Conservation (phyloP, 2,113 vertebrate genomes). For the Larimichthys polyactis region DNA sequence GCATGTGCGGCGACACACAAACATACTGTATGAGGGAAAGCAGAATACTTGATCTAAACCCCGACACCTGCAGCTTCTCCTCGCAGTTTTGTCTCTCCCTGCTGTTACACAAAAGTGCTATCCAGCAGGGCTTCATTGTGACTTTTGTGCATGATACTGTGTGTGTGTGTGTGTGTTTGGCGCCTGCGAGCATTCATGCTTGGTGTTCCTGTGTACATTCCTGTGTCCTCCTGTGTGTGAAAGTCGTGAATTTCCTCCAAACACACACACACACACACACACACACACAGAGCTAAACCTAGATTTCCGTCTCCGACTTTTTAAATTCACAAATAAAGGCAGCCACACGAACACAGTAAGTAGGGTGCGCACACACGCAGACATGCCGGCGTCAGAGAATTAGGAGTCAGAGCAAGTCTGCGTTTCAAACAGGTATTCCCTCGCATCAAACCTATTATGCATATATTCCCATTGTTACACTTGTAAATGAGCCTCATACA, state of each 20-base stretch:
- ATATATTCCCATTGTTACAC: slow-evolving; percentile 55
- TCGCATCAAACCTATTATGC: slow-evolving; percentile 44
- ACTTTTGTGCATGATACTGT: slow-evolving; percentile 19
- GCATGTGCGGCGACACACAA: too few relatives aligned
- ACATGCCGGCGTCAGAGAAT: neutral
- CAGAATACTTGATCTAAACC: slow-evolving; percentile 43
- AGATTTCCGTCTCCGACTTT: neutral
- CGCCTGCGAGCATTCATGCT: slow-evolving; percentile 51
- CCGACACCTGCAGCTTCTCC: slow-evolving; percentile 60
- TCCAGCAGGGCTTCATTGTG: slow-evolving; percentile 51
- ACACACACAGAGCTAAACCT: slow-evolving; percentile 8
- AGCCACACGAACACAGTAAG: neutral
- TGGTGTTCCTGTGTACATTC: neutral
- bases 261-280: neutral
- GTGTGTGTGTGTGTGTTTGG: slow-evolving; percentile 15
- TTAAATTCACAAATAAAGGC: neutral
- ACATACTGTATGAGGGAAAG: slow-evolving; percentile 11
- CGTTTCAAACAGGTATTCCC: slow-evolving; percentile 49
- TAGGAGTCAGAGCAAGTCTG: slow-evolving; percentile 15
- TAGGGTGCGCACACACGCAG: neutral
- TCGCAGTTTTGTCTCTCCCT: slow-evolving; percentile 46
- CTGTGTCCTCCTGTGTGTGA: slow-evolving; percentile 33
- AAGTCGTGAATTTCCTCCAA: slow-evolving; percentile 45
- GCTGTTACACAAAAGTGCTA: slow-evolving; percentile 51
- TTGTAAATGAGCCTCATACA: slow-evolving; percentile 72